phyloP scores from a whole-genome alignment of 2,888 invertebrate genomes.

The Clusia tigrina region DNA sequence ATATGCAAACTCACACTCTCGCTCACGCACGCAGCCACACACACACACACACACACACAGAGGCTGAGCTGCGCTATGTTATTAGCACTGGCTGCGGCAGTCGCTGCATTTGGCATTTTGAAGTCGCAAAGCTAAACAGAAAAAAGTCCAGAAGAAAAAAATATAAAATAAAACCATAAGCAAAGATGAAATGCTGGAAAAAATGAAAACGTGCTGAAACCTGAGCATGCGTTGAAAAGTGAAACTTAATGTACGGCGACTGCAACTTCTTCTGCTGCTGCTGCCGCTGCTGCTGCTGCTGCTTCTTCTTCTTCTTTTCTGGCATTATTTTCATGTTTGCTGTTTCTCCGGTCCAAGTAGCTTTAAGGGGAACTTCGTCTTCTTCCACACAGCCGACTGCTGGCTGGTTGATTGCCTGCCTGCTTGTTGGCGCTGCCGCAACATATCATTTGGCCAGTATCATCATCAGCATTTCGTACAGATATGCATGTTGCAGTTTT shows the following conservation, averaged over 20 bases:
- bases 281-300: not conserved
- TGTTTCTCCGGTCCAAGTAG: too few species aligned
- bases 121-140: not conserved
- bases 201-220: slow-evolving; percentile 14
- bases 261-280: not conserved
- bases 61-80: not conserved
- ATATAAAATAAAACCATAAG: not conserved
- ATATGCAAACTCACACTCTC: too few species aligned
- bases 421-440: too few species aligned
- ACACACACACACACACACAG: not conserved
- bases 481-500: too few species aligned
- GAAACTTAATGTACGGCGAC: slow-evolving; percentile 10
- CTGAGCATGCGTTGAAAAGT: slow-evolving; percentile 22
- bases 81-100: not conserved
- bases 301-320: not conserved
- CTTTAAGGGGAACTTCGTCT: too few species aligned
- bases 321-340: slow-evolving; percentile 8
- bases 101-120: not conserved
- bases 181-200: not conserved
- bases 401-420: too few species aligned
- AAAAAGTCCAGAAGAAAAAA: slow-evolving; percentile 3
- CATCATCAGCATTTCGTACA: too few species aligned
- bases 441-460: too few species aligned
- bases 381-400: too few species aligned
- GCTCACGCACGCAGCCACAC: slow-evolving; percentile 5